A percentile compares a stretch with the other conserved stretches of the same genome.
Conservation (phyloP, 2,888 invertebrate species). For the Drosophila lutescens region DNA sequence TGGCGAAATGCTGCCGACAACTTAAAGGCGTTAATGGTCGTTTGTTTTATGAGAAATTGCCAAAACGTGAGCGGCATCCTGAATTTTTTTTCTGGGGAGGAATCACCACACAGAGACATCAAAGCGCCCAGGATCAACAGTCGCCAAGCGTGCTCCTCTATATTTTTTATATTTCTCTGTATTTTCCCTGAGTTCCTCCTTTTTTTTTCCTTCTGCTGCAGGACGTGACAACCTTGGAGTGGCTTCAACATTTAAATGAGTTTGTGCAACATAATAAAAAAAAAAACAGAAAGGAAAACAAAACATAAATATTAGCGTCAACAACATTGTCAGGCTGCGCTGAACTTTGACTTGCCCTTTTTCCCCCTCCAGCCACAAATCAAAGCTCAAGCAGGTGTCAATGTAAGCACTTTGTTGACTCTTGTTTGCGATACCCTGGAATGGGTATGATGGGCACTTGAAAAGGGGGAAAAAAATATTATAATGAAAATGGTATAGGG, state of each 20-base stretch:
- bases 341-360: slow-evolving; percentile 20
- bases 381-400: slow-evolving; percentile 36
- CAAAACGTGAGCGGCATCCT: slow-evolving; percentile 82
- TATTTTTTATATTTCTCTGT: slow-evolving; percentile 13
- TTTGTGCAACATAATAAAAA: slow-evolving; percentile 11
- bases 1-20: slow-evolving; percentile 71
- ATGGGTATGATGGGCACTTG: neutral
- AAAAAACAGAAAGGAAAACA: neutral
- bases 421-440: slow-evolving; percentile 9
- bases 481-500: too few species aligned
- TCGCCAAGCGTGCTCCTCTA: slow-evolving; percentile 66
- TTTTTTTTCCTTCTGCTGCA: neutral
- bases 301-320: slow-evolving; percentile 33
- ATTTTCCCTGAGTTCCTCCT: neutral
- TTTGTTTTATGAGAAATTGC: slow-evolving; percentile 84
- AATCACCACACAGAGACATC: slow-evolving; percentile 60
- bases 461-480: neutral
- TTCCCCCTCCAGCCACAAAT: slow-evolving; percentile 10
- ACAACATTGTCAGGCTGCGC: slow-evolving; percentile 21
- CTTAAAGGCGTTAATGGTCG: slow-evolving; percentile 83
- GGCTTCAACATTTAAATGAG: slow-evolving; percentile 42
- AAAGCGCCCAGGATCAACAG: slow-evolving; percentile 81
- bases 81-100: slow-evolving; percentile 15
- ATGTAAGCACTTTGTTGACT: slow-evolving; percentile 18
- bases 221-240: slow-evolving; percentile 40